Evolutionary conservation across 35 echinoderm and acorn worm genomes (phyloP).

Genomic region (Apostichopus japonicus): DNA sequence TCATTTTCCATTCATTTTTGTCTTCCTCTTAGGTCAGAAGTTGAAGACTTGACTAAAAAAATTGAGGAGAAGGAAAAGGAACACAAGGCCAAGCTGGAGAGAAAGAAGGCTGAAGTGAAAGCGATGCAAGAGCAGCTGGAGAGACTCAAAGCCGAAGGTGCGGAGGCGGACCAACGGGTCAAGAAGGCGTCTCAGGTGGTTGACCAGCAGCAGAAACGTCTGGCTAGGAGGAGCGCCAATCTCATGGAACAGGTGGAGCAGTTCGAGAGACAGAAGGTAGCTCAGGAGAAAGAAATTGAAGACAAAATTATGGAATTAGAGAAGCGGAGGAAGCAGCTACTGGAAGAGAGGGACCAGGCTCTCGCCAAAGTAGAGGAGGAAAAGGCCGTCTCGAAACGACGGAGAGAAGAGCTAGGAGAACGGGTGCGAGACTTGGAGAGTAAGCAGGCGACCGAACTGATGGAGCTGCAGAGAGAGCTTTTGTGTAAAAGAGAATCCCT

Average conservation of each 20-base stretch:
- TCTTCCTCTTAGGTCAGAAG: constrained; percentile 64
- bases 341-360: constrained; percentile 47
- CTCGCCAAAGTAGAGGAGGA: constrained; percentile 48
- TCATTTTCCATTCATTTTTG: background rate
- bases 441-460: constrained; percentile 35
- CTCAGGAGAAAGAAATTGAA: constrained; percentile 56
- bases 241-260: constrained; percentile 82
- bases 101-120: constrained; percentile 53
- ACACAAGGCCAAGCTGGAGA: constrained; percentile 59
- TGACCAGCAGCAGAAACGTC: constrained; percentile 68
- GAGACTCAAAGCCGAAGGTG: constrained; percentile 57
- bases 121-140: constrained; percentile 61
- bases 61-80: constrained; percentile 53
- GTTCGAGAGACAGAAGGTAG: constrained; percentile 71
- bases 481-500: constrained; percentile 55
- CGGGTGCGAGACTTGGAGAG: constrained; percentile 41
- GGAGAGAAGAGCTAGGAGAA: constrained; percentile 10
- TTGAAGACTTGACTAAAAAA: constrained; percentile 77
- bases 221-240: constrained; percentile 73
- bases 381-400: constrained; percentile 26
- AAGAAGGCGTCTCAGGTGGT: constrained; percentile 60
- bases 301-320: constrained; percentile 55
- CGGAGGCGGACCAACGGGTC: constrained; percentile 62
- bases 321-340: constrained; percentile 34
- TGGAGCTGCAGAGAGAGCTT: constrained; percentile 47